phyloP scores from a whole-genome alignment of 2,113 vertebrate genomes.

The Carassius auratus region DNA sequence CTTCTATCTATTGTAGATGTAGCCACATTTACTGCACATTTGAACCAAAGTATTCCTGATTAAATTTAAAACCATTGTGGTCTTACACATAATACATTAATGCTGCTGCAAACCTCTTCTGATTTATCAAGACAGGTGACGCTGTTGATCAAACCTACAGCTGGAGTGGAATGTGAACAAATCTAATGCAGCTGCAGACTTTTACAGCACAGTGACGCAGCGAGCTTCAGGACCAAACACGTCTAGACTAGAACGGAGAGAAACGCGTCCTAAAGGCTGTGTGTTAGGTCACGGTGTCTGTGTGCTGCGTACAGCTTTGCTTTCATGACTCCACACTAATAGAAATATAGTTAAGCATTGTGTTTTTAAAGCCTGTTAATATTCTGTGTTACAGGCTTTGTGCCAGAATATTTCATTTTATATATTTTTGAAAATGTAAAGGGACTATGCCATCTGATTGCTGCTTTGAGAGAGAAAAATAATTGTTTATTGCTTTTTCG shows the following conservation, averaged over 20 bases:
- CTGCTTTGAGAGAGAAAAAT: not conserved
- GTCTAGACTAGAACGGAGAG: conserved; percentile 42
- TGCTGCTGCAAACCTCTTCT: not conserved
- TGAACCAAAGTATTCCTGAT: not conserved
- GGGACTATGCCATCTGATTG: conserved; percentile 59
- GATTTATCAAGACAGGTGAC: not conserved
- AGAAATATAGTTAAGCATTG: not conserved
- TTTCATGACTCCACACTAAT: not conserved
- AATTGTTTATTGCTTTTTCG: not conserved
- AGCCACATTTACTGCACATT: not conserved
- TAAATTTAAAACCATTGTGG: not conserved
- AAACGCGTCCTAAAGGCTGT: not conserved
- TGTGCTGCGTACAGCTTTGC: not conserved
- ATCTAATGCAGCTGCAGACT: not conserved
- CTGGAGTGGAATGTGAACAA: not conserved
- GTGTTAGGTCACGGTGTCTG: not conserved
- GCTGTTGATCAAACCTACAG: not conserved
- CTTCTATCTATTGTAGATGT: not conserved
- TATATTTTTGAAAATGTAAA: conserved; percentile 67
- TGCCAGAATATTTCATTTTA: conserved; percentile 67
- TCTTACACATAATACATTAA: not conserved
- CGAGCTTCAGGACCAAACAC: conserved; percentile 24
- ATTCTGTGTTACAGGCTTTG: conserved; percentile 40
- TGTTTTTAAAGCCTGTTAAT: conserved; percentile 39
- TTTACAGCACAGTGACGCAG: not conserved